Evolutionary conservation across 2,888 invertebrate genomes (phyloP).

Genomic region (Nemotelus pantherinus): DNA sequence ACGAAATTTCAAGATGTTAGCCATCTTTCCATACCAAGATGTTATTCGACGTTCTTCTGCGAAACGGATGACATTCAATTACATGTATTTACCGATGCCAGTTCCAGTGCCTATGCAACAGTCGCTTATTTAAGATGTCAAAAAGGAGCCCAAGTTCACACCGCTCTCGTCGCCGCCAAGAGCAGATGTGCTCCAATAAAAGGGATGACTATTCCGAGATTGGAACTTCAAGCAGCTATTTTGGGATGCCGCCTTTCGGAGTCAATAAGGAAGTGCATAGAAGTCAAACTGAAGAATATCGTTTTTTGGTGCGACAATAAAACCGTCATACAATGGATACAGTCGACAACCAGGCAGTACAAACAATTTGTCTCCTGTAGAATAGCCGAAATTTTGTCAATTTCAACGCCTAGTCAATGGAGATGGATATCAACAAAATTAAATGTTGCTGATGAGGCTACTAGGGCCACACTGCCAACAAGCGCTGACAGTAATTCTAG

Average conservation of each 20-base stretch:
- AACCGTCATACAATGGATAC: constrained; percentile 6
- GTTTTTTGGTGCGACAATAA: neutral
- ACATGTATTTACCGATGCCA: constrained; percentile 12
- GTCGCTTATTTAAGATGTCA: neutral
- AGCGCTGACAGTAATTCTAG: neutral
- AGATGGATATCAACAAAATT: neutral
- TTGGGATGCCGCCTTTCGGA: neutral
- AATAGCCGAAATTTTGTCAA: neutral
- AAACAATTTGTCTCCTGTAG: neutral
- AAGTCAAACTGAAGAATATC: constrained; percentile 1
- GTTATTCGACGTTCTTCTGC: constrained; percentile 3
- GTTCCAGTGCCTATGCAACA: constrained; percentile 7
- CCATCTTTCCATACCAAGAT: neutral
- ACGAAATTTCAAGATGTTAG: neutral
- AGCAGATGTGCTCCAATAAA: neutral
- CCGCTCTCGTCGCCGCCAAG: constrained; percentile 1
- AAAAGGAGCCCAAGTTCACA: neutral
- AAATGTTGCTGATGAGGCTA: neutral
- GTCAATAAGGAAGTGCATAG: neutral
- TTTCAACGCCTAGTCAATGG: neutral
- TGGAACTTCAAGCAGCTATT: constrained; percentile 21
- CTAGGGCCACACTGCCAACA: neutral
- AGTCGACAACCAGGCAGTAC: constrained; percentile 10
- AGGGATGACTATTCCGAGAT: neutral
- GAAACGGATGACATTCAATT: constrained; percentile 5